These are phyloP conservation scores for Okamejei kenojei DNA, from an alignment of 2,797 vertebrate species.

Conservation along the genomic window DNA sequence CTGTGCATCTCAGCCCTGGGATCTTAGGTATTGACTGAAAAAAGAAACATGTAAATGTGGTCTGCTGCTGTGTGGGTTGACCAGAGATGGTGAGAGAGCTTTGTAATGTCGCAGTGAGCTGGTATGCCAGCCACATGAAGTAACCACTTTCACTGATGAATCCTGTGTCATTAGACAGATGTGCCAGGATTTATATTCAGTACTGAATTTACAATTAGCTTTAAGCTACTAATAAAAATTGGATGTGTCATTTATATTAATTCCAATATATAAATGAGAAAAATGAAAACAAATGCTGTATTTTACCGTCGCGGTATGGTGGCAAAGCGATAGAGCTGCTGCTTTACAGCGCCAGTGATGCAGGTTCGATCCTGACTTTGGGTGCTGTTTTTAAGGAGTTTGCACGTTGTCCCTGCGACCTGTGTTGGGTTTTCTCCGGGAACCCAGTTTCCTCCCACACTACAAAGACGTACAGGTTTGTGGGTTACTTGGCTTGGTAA, in stretches of 20 bases:
- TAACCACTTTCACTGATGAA: neutral
- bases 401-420: too few relatives aligned
- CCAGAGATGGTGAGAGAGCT: neutral
- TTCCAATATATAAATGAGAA: neutral
- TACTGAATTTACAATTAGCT: constrained; percentile 4
- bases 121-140: neutral
- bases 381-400: too few relatives aligned
- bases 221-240: neutral
- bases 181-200: neutral
- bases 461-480: too few relatives aligned
- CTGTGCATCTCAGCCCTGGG: neutral
- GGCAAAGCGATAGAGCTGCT: too few relatives aligned
- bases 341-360: too few relatives aligned
- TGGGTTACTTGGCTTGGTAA: too few relatives aligned
- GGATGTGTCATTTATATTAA: neutral
- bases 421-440: too few relatives aligned
- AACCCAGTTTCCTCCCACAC: too few relatives aligned
- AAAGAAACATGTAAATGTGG: neutral
- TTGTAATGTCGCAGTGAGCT: neutral
- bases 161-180: neutral
- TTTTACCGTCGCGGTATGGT: too few relatives aligned
- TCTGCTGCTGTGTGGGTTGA: neutral
- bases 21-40: neutral
- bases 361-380: too few relatives aligned
- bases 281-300: neutral